Evolutionary conservation across 2,888 invertebrate genomes (phyloP), one percentile per base, ranked within the genome.

Genomic region (Oxystoma pomonae): DNA sequence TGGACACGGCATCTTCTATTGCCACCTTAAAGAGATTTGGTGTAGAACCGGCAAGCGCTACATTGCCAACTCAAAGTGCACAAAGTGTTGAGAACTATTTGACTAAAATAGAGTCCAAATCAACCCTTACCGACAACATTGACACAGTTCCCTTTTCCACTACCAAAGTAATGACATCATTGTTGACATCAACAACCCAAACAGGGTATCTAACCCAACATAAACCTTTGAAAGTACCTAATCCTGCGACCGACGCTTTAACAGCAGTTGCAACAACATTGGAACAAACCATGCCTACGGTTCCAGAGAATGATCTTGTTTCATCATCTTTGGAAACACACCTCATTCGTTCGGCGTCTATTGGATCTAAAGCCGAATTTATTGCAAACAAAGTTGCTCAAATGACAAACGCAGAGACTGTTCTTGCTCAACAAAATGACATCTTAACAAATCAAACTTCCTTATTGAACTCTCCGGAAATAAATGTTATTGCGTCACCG

Each of bases 31-130:
- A 80, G 52, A 80, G 79, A 61, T 85, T 85, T 69, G 81, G 83
- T 1, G 78, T 80, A 12, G 70, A 84, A 78, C 70, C 80, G 75
- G 65, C 79, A 72, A 73, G 74, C 73, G 72, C 81, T 67, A 81
- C 83, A 12, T 77, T 86, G 20, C 84, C 84, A 0, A 81, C 84
- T 2, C 85, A 86, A 75, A 84, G 83, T 68, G 86, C 81, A 5
- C 85, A 85, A 74, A 85, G 83, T 67, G 83, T 86, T 20, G 86
- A 86, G 68, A 85, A 83, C 68, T 86, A 83, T 72, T 75, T 86
- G 19, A 84, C 83, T 35, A 83, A 83, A 60, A 82, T 85, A 17
- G 85, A 84, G 67, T 72, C 74, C 1, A 76, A 76, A 67, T 62
- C 68, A n/a, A 61, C 53, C 5, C 17, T 53, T 53, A 53, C 53